Evolutionary conservation across 2,888 invertebrate genomes (phyloP), one percentile per base, ranked within the genome.

Genomic region (Homarus gammarus): DNA sequence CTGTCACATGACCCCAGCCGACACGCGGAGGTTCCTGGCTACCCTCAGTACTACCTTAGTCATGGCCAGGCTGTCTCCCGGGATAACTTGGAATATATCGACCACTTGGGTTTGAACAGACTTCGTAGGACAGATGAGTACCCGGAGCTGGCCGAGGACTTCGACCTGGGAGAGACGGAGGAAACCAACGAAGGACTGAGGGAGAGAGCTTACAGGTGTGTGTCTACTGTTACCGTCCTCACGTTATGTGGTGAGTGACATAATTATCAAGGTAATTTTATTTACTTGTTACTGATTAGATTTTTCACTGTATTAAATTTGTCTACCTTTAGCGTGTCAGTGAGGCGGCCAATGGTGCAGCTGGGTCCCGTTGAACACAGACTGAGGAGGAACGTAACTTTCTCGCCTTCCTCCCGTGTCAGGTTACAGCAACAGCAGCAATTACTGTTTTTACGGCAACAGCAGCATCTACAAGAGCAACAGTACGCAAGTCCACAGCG

Each of bases 321-420:
- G n/a, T 40, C 31, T n/a, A 5, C n/a, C 27, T 44, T 22, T 27
- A 86, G 86, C 75, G 56, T 86, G 79, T 79, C 86, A 15, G 79
- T 79, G 22, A 64, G 86, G 6, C 51, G 64, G 27, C 27, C 72
- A 40, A 18, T 27, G 38, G 36, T 70, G 6, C 70, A 15, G 3
- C 5, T 86, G 27, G 38, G 70, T 12, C 79, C 86, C 10, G 72
- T 79, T 36, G 44, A 68, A 38, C 49, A 86, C 18, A 33, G 86
- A 70, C 86, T 86, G 5, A 79, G 79, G n/a, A 78, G 86, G 51
- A 86, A 86, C 31, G 38, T 86, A 36, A 79, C 86, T 56, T 86
- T 64, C 49, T 36, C 86, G 27, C 56, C 68, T 38, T 79, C 86
- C 10, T 79, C 70, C 18, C 86, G 78, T 12, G 70, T 31, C 36